Evolutionary conservation across 2,888 invertebrate species (phyloP).

Genomic region (Dolichomitus sp.): DNA sequence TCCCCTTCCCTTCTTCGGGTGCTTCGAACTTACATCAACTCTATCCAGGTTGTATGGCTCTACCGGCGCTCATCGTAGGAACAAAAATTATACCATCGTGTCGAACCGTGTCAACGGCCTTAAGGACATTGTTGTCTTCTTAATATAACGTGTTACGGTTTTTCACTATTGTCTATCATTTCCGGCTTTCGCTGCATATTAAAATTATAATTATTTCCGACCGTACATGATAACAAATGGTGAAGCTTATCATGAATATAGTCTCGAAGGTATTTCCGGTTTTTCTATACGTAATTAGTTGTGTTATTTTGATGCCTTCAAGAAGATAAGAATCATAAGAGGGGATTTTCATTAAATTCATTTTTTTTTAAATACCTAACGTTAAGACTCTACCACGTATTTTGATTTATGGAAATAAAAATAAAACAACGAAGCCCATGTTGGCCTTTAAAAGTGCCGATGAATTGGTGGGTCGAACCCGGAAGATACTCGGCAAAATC

Average conservation of each 20-base stretch:
- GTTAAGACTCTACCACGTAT: no score
- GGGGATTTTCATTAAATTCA: no score
- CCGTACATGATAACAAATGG: background rate
- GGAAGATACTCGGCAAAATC: constrained; percentile 40
- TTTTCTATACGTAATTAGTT: background rate
- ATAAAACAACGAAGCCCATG: background rate
- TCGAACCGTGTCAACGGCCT: constrained; percentile 37
- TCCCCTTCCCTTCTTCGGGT: constrained; percentile 25
- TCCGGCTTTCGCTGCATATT: background rate
- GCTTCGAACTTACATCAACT: constrained; percentile 22
- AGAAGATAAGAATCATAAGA: background rate
- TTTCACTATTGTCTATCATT: background rate
- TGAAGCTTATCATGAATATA: background rate
- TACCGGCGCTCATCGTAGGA: background rate
- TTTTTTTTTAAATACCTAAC: no score
- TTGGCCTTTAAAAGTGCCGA: background rate
- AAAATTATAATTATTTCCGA: constrained; percentile 1
- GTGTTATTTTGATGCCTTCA: background rate
- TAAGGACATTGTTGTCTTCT: constrained; percentile 8
- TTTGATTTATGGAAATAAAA: background rate
- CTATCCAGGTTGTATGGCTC: constrained; percentile 1
- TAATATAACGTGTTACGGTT: constrained; percentile 10
- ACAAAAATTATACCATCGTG: constrained; percentile 29
- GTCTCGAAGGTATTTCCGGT: background rate
- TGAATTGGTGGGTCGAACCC: constrained; percentile 35